phyloP scores from a whole-genome alignment of 2,888 invertebrate species.

The Branchinecta sandiegonensis region DNA sequence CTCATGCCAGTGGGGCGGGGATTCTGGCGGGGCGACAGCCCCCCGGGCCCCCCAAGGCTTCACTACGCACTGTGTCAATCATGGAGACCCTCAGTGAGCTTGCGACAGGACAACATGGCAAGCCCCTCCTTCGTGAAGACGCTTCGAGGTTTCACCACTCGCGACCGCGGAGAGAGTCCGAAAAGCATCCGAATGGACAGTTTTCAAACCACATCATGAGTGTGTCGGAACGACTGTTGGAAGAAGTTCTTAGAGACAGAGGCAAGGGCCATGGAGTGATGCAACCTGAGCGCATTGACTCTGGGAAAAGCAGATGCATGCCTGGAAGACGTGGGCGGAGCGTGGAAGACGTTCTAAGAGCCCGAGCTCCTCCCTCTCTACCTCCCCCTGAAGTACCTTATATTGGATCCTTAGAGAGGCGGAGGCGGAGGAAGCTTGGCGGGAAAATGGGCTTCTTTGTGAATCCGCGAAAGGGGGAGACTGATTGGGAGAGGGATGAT shows the following conservation, averaged over 20 bases:
- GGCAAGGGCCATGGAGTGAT: slow-evolving; percentile 11
- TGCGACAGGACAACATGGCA: slow-evolving; percentile 25
- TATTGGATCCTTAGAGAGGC: slow-evolving; percentile 24
- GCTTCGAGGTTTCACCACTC: slow-evolving; percentile 15
- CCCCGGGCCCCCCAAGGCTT: slow-evolving; percentile 19
- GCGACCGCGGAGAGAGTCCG: neutral
- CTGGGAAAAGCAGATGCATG: neutral
- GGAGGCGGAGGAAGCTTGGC: slow-evolving; percentile 21
- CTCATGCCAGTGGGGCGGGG: neutral
- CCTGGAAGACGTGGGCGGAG: slow-evolving; percentile 19
- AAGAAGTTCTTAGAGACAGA: slow-evolving; percentile 15
- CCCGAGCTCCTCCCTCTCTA: slow-evolving; percentile 22
- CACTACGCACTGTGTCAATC: slow-evolving; percentile 31
- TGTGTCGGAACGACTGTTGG: slow-evolving; percentile 15
- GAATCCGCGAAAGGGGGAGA: slow-evolving; percentile 47
- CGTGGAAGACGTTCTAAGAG: slow-evolving; percentile 22
- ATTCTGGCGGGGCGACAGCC: neutral
- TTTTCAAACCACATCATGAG: slow-evolving; percentile 12
- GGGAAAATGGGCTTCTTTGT: slow-evolving; percentile 40
- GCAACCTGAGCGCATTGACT: slow-evolving; percentile 20
- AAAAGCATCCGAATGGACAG: neutral
- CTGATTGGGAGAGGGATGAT: slow-evolving; percentile 51
- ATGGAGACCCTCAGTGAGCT: slow-evolving; percentile 32
- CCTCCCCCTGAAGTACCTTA: slow-evolving; percentile 22
- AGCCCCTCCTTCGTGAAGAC: slow-evolving; percentile 15